Evolutionary conservation across 2,113 vertebrate species (phyloP), one percentile per base, ranked within the genome.

Genomic region (Perognathus longimembris): DNA sequence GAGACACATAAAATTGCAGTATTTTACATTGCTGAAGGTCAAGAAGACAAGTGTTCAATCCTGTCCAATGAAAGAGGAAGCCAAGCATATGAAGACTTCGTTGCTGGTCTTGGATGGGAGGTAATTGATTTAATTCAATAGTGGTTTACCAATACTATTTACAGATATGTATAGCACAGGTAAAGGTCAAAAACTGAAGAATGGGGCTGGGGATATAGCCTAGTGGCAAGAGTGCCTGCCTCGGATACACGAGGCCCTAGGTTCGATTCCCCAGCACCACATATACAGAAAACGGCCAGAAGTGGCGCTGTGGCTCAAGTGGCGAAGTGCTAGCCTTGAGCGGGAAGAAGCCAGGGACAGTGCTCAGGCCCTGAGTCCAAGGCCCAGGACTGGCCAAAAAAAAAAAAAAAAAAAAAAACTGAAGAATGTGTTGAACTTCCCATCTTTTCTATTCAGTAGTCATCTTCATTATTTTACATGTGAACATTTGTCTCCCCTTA

Each of bases 1-100:
- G 99, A 99, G 97, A 99, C 99, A 0, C 99, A 99, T 97, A 99
- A 99, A 98, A 99, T 99, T 10, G 99, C 99, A 0, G 99, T 99
- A 86, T 99, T 99, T 97, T 99, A 99, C 97, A 99, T 99, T 28
- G 99, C 98, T 32, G 99, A 99, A 96, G 99, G 99, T 24, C 99
- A 99, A 97, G 99, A 99, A 96, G 99, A 99, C 97, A 99, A 99
- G 95, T 99, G 98, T 89, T 99, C 99, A 6, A 99, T 99, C 96
- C 97, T 99, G 80, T 99, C 99, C n/a, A 99, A 99, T 42, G 97
- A 98, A 1, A 98, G 98, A 88, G 99, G 99, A 97, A 99, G 99
- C 97, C 98, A 99, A 97, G 98, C 98, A 0, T 99, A 99, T 82
- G 99, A 99, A 97, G 99, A 99, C 94, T 99, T 99, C 96, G 99